These are phyloP conservation scores for Myopa testacea DNA, from an alignment of 2,888 invertebrate genomes.

Conservation along the genomic window DNA sequence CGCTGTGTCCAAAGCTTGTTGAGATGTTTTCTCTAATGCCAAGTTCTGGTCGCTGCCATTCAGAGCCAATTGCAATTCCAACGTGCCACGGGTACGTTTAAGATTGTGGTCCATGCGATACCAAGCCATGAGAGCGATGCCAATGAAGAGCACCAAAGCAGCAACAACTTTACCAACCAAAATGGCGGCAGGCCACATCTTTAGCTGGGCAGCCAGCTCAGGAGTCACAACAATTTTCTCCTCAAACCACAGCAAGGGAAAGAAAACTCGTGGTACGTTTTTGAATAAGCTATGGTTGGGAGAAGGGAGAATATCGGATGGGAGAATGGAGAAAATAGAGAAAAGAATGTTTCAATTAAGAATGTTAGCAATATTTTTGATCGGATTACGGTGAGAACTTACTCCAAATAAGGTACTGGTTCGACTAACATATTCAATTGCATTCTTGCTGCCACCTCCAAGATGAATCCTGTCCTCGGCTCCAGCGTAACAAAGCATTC, in stretches of 20 bases:
- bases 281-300: slow-evolving; percentile 51
- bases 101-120: slow-evolving; percentile 52
- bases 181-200: slow-evolving; percentile 49
- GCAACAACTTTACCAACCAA: slow-evolving; percentile 50
- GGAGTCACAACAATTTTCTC: slow-evolving; percentile 53
- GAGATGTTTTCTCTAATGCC: background rate
- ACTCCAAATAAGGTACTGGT: slow-evolving; percentile 74
- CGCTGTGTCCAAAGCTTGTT: background rate
- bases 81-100: slow-evolving; percentile 36
- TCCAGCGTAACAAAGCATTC: slow-evolving; percentile 80
- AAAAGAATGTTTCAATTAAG: background rate
- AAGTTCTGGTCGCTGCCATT: background rate
- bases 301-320: background rate
- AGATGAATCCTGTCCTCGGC: slow-evolving; percentile 79
- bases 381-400: slow-evolving; percentile 60
- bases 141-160: slow-evolving; percentile 46
- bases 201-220: slow-evolving; percentile 50
- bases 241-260: slow-evolving; percentile 61
- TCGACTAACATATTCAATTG: slow-evolving; percentile 81
- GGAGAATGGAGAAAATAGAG: background rate
- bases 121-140: slow-evolving; percentile 54
- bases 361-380: background rate
- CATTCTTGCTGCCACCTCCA: slow-evolving; percentile 79
- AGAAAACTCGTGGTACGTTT: slow-evolving; percentile 51
- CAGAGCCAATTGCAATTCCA: background rate